Percentiles rank a stretch among this genome's conserved stretches.
Evolutionary conservation across 2,113 vertebrate genomes (phyloP).

Genomic region (Asarcornis scutulata): DNA sequence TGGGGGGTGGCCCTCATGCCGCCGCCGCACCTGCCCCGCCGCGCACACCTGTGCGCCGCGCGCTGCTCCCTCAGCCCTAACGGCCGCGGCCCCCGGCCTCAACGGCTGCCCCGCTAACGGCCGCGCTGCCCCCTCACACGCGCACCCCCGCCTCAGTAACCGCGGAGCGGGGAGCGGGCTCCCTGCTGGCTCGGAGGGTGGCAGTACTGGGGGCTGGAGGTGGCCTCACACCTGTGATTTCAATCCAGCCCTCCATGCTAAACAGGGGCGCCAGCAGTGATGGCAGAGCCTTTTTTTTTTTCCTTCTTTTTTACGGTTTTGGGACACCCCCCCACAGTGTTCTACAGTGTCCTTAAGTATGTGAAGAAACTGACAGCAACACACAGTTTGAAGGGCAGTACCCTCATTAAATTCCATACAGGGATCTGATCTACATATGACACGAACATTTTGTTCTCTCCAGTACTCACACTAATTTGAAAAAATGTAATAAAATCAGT

Average conservation of each 20-base stretch:
- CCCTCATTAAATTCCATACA: not conserved
- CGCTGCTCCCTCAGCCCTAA: no score
- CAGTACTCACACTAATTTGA: not conserved
- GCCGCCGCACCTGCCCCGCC: no score
- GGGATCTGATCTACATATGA: not conserved
- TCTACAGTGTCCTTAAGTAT: fast-evolving
- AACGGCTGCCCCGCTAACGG: not conserved
- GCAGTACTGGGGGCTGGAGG: not conserved
- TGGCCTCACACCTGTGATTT: not conserved
- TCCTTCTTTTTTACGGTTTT: not conserved
- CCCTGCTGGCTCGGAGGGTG: no score
- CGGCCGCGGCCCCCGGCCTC: no score
- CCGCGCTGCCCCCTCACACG: no score
- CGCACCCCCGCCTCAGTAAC: not conserved
- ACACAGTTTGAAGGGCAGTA: not conserved
- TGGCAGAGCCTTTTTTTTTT: not conserved
- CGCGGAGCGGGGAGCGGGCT: fast-evolving
- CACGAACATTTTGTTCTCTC: not conserved
- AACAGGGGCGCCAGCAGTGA: not conserved
- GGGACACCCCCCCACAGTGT: not conserved
- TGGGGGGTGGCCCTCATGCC: no score
- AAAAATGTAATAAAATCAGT: not conserved
- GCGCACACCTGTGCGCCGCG: no score
- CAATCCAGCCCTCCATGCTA: not conserved
- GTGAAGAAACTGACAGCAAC: not conserved